Evolutionary conservation across 2,888 invertebrate genomes (phyloP).

Genomic region (Lasioglossum oenotherae): DNA sequence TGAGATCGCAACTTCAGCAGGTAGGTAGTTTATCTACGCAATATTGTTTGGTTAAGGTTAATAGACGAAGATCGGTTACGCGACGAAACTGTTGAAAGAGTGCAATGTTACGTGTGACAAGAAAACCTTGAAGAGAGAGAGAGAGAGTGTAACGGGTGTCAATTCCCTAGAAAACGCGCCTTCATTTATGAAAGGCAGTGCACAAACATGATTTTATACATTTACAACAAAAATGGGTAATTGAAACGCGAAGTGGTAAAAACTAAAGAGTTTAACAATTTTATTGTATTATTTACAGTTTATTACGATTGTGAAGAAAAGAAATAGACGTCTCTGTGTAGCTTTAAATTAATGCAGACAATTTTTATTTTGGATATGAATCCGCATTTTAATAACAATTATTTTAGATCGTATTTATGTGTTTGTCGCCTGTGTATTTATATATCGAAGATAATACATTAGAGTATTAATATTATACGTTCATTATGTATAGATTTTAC

Average conservation of each 20-base stretch:
- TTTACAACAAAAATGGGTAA: too few species aligned
- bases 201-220: too few species aligned
- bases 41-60: constrained; percentile 10
- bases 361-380: too few species aligned
- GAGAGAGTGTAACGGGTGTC: neutral
- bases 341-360: too few species aligned
- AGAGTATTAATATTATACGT: neutral
- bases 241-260: too few species aligned
- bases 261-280: too few species aligned
- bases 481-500: neutral
- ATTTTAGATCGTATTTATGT: neutral
- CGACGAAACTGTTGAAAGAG: neutral
- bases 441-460: too few species aligned
- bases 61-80: constrained; percentile 3
- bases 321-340: too few species aligned
- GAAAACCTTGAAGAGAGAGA: too few species aligned
- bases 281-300: too few species aligned
- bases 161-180: neutral
- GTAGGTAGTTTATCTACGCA: constrained; percentile 42
- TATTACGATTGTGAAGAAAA: too few species aligned
- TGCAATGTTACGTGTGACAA: neutral
- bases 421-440: neutral
- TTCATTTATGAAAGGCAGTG: neutral
- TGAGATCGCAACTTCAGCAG: constrained; percentile 29
- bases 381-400: neutral